These are phyloP conservation scores for Saccopteryx bilineata DNA, from an alignment of 2,113 vertebrate species.

Conservation along the genomic window DNA sequence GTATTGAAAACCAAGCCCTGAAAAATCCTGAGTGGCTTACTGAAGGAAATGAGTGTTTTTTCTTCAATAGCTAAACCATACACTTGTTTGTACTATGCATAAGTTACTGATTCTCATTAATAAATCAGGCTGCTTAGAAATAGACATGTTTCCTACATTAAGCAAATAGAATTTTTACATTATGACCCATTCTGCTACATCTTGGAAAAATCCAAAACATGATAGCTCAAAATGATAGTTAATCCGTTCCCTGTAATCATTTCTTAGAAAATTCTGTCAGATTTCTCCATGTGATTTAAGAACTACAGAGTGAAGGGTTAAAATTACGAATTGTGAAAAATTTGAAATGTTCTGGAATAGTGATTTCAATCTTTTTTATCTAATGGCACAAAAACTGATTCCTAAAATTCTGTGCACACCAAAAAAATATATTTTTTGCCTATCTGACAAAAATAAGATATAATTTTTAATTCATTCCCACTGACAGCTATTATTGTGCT, in stretches of 20 bases:
- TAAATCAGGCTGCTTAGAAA: background rate
- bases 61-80: background rate
- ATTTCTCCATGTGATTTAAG: slow-evolving; percentile 36
- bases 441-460: too few relatives aligned
- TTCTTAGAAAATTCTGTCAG: background rate
- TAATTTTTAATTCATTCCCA: too few relatives aligned
- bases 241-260: background rate
- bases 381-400: too few relatives aligned
- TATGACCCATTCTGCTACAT: background rate
- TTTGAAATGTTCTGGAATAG: slow-evolving; percentile 7
- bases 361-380: too few relatives aligned
- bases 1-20: background rate
- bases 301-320: background rate
- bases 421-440: too few relatives aligned
- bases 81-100: background rate
- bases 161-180: background rate
- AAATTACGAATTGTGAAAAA: slow-evolving; percentile 3
- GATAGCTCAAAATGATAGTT: background rate
- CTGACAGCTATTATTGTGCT: too few relatives aligned
- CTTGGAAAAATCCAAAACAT: background rate
- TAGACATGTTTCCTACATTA: background rate
- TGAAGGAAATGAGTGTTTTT: slow-evolving; percentile 14
- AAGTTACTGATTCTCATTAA: background rate
- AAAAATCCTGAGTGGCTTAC: slow-evolving; percentile 18
- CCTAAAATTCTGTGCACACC: too few relatives aligned